Percentiles rank a stretch among this genome's conserved stretches.
phyloP scores from a whole-genome alignment of 2,797 vertebrate genomes.

The Ciconia nigra region DNA sequence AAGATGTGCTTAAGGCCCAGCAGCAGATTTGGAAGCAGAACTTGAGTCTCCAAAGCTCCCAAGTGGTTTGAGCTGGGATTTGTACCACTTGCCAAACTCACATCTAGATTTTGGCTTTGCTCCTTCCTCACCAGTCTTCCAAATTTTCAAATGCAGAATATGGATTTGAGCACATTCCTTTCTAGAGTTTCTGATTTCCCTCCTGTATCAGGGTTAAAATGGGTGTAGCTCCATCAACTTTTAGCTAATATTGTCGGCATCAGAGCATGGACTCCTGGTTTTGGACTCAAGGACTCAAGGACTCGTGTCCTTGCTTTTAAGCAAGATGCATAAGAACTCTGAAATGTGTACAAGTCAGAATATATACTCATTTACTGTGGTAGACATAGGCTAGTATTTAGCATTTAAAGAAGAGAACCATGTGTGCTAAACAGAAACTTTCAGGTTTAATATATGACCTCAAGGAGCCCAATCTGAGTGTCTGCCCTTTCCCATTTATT shows the following conservation, averaged over 20 bases:
- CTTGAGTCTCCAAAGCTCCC: neutral
- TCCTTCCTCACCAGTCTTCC: neutral
- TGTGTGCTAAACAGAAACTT: neutral
- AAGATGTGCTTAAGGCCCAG: neutral
- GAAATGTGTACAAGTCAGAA: neutral
- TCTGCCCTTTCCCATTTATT: neutral
- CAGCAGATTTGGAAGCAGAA: neutral
- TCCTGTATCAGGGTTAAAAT: neutral
- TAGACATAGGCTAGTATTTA: neutral
- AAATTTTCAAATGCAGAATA: neutral
- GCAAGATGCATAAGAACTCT: neutral
- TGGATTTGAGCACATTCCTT: neutral
- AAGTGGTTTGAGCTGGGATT: neutral
- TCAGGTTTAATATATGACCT: neutral
- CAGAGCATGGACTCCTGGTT: neutral
- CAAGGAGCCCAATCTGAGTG: neutral
- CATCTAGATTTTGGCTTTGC: neutral
- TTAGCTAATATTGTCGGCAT: neutral
- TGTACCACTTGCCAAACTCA: neutral
- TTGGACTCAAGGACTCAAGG: neutral
- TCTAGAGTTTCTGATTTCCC: neutral
- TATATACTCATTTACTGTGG: neutral
- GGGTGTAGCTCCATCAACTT: neutral
- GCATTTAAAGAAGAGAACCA: neutral
- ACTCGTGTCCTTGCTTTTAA: neutral